Evolutionary conservation across 2,113 vertebrate species (phyloP).

Genomic region (Uropsilus gracilis): DNA sequence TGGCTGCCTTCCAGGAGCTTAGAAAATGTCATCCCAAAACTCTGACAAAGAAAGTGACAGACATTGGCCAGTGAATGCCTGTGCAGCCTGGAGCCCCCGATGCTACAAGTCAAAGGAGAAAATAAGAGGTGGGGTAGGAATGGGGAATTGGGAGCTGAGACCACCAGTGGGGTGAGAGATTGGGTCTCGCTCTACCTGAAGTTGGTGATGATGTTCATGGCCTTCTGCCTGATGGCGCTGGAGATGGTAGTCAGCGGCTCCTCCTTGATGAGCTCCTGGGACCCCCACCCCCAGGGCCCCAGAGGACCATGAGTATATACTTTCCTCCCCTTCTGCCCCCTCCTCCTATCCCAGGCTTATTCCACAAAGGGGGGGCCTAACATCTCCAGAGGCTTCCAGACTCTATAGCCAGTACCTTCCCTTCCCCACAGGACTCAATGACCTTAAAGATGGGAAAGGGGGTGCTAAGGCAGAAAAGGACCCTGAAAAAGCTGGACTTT

Average conservation of each 20-base stretch:
- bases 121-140: not conserved
- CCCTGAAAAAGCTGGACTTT: not conserved
- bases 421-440: not conserved
- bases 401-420: not conserved
- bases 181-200: constrained; percentile 14
- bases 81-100: not conserved
- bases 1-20: not conserved
- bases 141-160: too few relatives aligned
- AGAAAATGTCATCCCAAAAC: not conserved
- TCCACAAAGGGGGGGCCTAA: not conserved
- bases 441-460: not conserved
- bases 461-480: not conserved
- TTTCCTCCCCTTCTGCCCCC: not conserved
- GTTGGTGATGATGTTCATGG: constrained; percentile 30
- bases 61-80: not conserved
- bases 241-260: constrained; percentile 42
- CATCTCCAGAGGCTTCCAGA: not conserved
- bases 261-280: constrained; percentile 40
- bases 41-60: not conserved
- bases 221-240: constrained; percentile 41
- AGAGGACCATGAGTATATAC: not conserved
- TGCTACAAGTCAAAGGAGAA: not conserved
- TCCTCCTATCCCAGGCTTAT: not conserved
- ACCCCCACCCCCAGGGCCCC: not conserved
- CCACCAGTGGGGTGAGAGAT: too few relatives aligned